These are phyloP conservation scores for Rafetus swinhoei DNA, from an alignment of 2,113 vertebrate species.

Conservation along the genomic window DNA sequence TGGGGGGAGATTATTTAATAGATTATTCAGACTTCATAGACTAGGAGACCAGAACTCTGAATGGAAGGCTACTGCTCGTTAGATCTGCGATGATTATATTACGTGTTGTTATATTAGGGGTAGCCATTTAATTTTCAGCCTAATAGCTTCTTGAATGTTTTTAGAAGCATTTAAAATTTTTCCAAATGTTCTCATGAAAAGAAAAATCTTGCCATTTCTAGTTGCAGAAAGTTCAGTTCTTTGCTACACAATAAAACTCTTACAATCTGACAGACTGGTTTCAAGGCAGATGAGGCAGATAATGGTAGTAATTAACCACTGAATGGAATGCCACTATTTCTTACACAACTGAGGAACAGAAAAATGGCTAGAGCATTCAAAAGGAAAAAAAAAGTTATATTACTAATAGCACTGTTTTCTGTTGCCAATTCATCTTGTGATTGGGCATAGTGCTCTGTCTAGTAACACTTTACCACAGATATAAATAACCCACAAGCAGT, in stretches of 20 bases:
- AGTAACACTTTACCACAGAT: neutral
- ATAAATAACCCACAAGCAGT: neutral
- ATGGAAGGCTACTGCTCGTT: neutral
- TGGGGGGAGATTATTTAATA: neutral
- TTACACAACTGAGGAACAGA: neutral
- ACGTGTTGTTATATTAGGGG: neutral
- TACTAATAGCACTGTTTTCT: neutral
- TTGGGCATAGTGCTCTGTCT: neutral
- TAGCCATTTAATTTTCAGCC: constrained; percentile 1
- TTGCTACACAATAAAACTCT: neutral
- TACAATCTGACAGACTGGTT: neutral
- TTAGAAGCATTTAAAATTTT: neutral
- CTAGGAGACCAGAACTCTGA: neutral
- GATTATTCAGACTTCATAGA: neutral
- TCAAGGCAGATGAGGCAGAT: neutral
- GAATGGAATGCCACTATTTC: neutral
- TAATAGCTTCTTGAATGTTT: neutral
- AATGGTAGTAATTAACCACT: neutral
- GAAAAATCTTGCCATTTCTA: neutral
- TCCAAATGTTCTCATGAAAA: neutral
- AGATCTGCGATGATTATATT: neutral
- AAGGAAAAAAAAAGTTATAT: neutral
- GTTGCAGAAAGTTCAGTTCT: neutral
- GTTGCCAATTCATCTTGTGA: neutral
- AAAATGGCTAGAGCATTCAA: neutral